Conservation (phyloP, 2,888 invertebrate species). For the Trypoxylon attenuatum region DNA sequence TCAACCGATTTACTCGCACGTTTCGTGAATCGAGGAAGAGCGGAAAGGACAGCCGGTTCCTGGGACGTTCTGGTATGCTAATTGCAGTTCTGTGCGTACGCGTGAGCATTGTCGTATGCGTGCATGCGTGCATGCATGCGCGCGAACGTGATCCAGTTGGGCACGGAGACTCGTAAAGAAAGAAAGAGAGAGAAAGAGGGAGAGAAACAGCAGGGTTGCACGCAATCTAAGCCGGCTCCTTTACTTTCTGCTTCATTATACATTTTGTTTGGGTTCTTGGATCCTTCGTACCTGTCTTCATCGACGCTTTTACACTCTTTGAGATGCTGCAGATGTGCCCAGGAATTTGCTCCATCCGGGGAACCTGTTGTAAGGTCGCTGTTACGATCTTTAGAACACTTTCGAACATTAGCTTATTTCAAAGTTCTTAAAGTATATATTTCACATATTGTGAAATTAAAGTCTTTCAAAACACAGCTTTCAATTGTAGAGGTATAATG, state of each 20-base stretch:
- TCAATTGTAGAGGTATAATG: too few relatives aligned
- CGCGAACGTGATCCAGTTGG: slow-evolving; percentile 19
- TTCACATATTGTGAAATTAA: too few relatives aligned
- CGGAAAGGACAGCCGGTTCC: slow-evolving; percentile 49
- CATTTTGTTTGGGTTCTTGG: slow-evolving; percentile 6
- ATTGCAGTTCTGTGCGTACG: slow-evolving; percentile 51
- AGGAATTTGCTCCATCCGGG: slow-evolving; percentile 20
- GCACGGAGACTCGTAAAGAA: too few relatives aligned
- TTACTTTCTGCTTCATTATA: slow-evolving; percentile 14
- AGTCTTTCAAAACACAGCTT: too few relatives aligned
- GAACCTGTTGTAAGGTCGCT: slow-evolving; percentile 41
- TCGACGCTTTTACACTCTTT: neutral
- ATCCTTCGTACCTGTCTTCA: neutral
- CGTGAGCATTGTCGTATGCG: slow-evolving; percentile 35
- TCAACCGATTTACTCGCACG: slow-evolving; percentile 30
- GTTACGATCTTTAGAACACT: slow-evolving; percentile 23
- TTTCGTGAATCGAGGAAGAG: slow-evolving; percentile 34
- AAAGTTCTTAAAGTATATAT: too few relatives aligned
- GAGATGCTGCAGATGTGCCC: neutral
- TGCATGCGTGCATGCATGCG: slow-evolving; percentile 24
- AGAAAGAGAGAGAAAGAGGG: too few relatives aligned
- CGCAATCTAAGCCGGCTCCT: slow-evolving; percentile 39
- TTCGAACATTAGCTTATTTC: slow-evolving; percentile 1
- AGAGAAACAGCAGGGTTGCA: too few relatives aligned
- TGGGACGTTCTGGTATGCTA: slow-evolving; percentile 67